A percentile compares a stretch with the other conserved stretches of the same genome.
phyloP scores from a whole-genome alignment of 2,888 invertebrate genomes.

The Leucania comma region DNA sequence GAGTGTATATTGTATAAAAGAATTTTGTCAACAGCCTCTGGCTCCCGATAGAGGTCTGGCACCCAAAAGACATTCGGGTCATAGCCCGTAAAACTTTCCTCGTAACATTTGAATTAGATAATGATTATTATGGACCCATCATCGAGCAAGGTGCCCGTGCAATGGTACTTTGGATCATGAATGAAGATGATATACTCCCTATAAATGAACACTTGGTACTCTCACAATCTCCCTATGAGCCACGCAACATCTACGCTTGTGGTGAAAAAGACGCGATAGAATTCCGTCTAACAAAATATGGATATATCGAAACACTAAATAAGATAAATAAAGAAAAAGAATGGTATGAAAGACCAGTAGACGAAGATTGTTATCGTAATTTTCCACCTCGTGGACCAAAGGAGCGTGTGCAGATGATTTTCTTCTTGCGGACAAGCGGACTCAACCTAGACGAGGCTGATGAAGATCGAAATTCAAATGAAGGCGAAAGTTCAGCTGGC shows the following conservation, averaged over 20 bases:
- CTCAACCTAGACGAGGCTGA: accelerated
- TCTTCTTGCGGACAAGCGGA: not conserved
- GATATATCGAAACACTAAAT: not conserved
- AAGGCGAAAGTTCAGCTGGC: not conserved
- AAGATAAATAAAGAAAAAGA: not conserved
- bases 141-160: not conserved
- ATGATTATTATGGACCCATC: not conserved
- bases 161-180: not conserved
- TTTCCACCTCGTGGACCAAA: not conserved
- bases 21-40: not conserved
- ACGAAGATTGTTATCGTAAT: not conserved
- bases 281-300: not conserved
- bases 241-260: not conserved
- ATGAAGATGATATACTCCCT: not conserved
- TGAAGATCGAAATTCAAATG: not conserved
- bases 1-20: not conserved
- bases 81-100: not conserved
- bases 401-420: not conserved
- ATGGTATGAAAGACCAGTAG: not conserved
- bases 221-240: not conserved
- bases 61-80: not conserved
- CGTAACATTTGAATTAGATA: not conserved
- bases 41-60: not conserved
- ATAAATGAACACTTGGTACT: not conserved
- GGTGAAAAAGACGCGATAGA: not conserved